These are phyloP conservation scores for Sebastes trivittatus DNA, from an alignment of 2,797 vertebrate genomes.

Conservation along the genomic window DNA sequence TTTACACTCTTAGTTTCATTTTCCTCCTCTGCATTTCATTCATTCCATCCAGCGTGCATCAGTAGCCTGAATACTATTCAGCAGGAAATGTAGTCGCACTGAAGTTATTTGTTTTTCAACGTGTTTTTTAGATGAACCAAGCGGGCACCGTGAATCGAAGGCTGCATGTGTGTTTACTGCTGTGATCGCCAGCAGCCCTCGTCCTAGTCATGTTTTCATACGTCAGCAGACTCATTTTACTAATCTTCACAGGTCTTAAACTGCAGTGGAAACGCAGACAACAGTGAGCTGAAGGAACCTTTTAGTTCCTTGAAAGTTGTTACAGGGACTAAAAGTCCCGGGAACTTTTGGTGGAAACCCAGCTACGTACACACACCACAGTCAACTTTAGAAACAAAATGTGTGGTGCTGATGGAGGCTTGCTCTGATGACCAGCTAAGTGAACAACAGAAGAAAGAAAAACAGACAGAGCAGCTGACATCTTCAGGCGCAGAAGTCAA, in stretches of 20 bases:
- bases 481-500: neutral
- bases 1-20: no score
- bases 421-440: neutral
- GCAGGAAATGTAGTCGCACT: no score
- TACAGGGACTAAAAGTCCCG: no score
- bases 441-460: neutral
- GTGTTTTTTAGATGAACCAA: neutral
- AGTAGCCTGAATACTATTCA: no score
- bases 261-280: neutral
- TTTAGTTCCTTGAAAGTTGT: no score
- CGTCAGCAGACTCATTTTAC: neutral
- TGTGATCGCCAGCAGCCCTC: neutral
- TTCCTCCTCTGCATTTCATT: no score
- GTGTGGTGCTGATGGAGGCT: neutral
- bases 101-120: no score
- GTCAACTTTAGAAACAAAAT: neutral
- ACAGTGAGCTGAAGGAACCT: no score
- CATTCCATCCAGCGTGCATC: no score
- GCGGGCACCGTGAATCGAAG: neutral
- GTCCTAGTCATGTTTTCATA: neutral
- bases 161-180: neutral
- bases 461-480: neutral
- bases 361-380: neutral
- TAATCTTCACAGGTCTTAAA: neutral
- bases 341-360: no score